A percentile compares a stretch with the other conserved stretches of the same genome.
phyloP scores from a whole-genome alignment of 2,797 vertebrate genomes.

The Poeciliopsis gracilis region DNA sequence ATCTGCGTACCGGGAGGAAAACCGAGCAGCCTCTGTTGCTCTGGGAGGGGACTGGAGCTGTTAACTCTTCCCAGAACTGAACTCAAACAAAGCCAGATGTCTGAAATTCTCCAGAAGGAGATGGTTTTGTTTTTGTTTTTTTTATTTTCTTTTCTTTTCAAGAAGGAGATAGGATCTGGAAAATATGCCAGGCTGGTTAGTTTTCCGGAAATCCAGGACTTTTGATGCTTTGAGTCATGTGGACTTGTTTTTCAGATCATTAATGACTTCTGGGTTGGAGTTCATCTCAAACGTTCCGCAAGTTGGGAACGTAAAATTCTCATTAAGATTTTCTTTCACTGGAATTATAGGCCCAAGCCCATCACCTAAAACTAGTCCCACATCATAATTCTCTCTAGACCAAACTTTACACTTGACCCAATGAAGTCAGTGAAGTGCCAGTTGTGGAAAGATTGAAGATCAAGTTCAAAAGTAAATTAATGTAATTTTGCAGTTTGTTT shows the following conservation, averaged over 20 bases:
- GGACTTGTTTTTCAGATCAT: slow-evolving; percentile 5
- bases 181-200: slow-evolving; percentile 27
- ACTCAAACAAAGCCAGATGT: slow-evolving; percentile 76
- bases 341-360: neutral
- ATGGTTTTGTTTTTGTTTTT: slow-evolving; percentile 47
- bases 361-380: neutral
- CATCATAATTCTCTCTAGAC: too few relatives aligned
- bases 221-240: slow-evolving; percentile 9
- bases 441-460: neutral
- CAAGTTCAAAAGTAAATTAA: too few relatives aligned
- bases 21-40: slow-evolving; percentile 1
- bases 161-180: slow-evolving; percentile 24
- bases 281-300: neutral
- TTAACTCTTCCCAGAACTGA: slow-evolving; percentile 70
- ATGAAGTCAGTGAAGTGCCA: neutral
- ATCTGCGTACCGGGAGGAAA: slow-evolving; percentile 38
- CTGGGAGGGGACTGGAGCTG: slow-evolving; percentile 45
- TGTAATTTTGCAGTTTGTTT: too few relatives aligned
- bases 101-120: slow-evolving; percentile 67
- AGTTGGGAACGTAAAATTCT: neutral
- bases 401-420: neutral
- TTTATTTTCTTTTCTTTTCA: slow-evolving; percentile 26
- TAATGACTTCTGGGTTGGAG: slow-evolving; percentile 4
- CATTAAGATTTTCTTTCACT: neutral
- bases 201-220: slow-evolving; percentile 20